Conservation (phyloP, 2,113 vertebrate genomes). For the Kryptolebias marmoratus region DNA sequence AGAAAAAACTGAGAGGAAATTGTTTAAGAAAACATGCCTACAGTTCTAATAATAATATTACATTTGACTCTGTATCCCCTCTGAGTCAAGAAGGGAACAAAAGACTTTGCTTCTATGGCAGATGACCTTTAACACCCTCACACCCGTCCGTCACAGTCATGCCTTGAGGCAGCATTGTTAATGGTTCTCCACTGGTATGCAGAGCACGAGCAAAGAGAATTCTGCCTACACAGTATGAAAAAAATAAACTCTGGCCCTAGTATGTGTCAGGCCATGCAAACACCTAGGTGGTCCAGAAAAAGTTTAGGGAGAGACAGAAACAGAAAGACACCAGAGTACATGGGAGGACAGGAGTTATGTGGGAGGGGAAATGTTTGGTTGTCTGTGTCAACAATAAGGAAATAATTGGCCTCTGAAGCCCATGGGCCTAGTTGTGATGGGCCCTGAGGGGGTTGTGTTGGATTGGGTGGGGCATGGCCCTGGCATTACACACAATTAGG, state of each 20-base stretch:
- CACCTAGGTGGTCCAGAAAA: constrained; percentile 72
- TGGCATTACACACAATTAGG: constrained; percentile 77
- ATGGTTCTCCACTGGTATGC: constrained; percentile 67
- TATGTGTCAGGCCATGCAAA: constrained; percentile 50
- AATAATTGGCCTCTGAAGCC: constrained; percentile 74
- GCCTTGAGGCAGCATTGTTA: constrained; percentile 60
- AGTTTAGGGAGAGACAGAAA: constrained; percentile 45
- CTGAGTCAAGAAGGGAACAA: constrained; percentile 52
- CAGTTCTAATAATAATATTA: constrained; percentile 3
- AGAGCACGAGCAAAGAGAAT: constrained; percentile 58
- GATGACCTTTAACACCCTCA: constrained; percentile 55
- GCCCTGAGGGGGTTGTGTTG: constrained; percentile 32
- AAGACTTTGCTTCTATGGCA: constrained; percentile 33
- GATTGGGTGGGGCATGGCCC: constrained; percentile 61
- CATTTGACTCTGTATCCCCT: constrained; percentile 7
- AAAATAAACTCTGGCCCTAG: constrained; percentile 4
- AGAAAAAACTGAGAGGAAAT: not conserved
- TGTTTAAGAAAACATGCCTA: not conserved
- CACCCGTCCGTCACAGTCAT: constrained; percentile 46
- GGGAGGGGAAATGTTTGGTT: constrained; percentile 72
- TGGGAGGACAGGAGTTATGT: constrained; percentile 68
- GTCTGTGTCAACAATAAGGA: constrained; percentile 78
- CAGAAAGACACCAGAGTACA: constrained; percentile 56
- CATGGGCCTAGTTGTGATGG: constrained; percentile 27
- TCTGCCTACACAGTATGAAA: constrained; percentile 49